Conservation (phyloP, 35 echinoderm and acorn worm species). For the Apostichopus parvimensis region DNA sequence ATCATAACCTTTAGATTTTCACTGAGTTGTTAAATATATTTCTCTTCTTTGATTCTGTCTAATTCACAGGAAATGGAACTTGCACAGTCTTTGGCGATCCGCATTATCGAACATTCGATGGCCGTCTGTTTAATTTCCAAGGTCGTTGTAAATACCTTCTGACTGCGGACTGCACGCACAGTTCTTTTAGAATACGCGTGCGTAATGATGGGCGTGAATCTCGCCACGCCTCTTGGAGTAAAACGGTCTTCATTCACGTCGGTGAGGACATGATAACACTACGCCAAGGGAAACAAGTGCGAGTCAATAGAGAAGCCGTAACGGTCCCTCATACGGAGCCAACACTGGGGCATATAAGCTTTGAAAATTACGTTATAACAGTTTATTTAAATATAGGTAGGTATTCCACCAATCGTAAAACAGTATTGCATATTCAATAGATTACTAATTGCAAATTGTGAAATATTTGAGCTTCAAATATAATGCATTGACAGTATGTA, state of each 20-base stretch:
- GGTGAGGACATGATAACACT: slow-evolving; percentile 69
- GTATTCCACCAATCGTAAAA: slow-evolving; percentile 9
- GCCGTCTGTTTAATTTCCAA: slow-evolving; percentile 82
- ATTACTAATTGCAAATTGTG: too few species aligned
- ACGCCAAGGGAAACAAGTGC: slow-evolving; percentile 75
- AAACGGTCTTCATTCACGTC: slow-evolving; percentile 82
- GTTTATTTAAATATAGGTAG: slow-evolving; percentile 57
- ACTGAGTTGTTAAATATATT: background rate
- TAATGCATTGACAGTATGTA: too few species aligned
- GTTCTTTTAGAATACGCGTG: slow-evolving; percentile 85
- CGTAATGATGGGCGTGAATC: slow-evolving; percentile 83
- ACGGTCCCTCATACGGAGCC: slow-evolving; percentile 62
- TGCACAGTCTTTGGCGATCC: slow-evolving; percentile 98
- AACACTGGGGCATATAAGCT: slow-evolving; percentile 23
- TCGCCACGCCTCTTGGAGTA: slow-evolving; percentile 80
- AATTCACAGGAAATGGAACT: slow-evolving; percentile 75
- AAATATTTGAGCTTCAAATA: too few species aligned
- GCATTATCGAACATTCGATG: slow-evolving; percentile 94
- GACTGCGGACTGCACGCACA: slow-evolving; percentile 65
- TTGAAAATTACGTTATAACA: slow-evolving; percentile 40
- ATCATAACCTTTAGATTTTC: too few species aligned
- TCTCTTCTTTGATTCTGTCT: slow-evolving; percentile 26
- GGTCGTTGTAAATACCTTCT: slow-evolving; percentile 92
- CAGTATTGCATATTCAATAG: too few species aligned
- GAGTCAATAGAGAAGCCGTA: slow-evolving; percentile 66